phyloP scores from a whole-genome alignment of 1,140 invertebrate species.

The Lamellibrachia luymesi region DNA sequence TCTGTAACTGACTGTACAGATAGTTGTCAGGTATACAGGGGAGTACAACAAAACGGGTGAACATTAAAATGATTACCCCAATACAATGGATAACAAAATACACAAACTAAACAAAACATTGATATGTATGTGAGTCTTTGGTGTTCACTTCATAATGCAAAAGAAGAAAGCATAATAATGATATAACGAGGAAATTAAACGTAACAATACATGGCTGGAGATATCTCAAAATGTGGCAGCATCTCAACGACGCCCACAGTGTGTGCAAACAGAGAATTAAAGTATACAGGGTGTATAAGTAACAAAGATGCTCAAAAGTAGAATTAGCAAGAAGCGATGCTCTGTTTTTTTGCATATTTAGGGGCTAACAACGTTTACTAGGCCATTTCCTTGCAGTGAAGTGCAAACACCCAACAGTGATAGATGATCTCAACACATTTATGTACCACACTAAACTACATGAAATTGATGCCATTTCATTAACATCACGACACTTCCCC shows the following conservation, averaged over 20 bases:
- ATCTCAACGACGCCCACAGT: neutral
- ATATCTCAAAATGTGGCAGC: neutral
- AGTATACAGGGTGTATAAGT: neutral
- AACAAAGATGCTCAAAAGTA: neutral
- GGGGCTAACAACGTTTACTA: too few relatives aligned
- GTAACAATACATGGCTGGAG: too few relatives aligned
- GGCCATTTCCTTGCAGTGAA: too few relatives aligned
- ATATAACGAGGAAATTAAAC: neutral
- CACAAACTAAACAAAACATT: neutral
- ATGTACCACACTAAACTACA: too few relatives aligned
- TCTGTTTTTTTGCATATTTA: neutral
- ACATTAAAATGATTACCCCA: neutral
- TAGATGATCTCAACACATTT: too few relatives aligned
- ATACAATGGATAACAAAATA: neutral
- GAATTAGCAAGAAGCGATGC: neutral
- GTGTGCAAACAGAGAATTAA: neutral
- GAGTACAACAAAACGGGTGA: neutral
- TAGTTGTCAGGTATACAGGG: neutral
- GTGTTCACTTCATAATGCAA: neutral
- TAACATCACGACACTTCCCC: too few relatives aligned
- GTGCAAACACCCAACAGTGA: too few relatives aligned
- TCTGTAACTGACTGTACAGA: neutral
- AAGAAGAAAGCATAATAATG: neutral
- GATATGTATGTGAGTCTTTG: neutral
- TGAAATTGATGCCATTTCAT: too few relatives aligned